phyloP scores from a whole-genome alignment of 2,113 vertebrate genomes.

The Bufo gargarizans region DNA sequence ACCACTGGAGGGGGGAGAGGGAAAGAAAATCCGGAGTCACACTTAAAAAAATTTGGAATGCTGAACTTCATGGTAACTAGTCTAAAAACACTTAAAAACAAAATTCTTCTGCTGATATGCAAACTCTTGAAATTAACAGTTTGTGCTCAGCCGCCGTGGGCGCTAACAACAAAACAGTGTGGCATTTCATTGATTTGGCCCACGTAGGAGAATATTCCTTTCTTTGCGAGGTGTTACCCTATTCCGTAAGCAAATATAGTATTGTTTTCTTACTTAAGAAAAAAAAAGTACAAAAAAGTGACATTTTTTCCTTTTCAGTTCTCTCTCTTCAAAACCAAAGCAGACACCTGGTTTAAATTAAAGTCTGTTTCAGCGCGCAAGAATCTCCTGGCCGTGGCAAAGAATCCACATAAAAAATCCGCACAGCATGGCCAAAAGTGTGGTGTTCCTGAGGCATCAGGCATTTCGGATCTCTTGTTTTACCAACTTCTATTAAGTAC shows the following conservation, averaged over 20 bases:
- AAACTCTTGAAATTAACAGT: neutral
- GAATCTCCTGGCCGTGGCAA: conserved; percentile 70
- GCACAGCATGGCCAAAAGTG: conserved; percentile 56
- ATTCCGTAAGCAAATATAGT: conserved; percentile 13
- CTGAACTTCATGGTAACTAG: neutral
- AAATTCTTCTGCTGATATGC: neutral
- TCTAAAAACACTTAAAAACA: neutral
- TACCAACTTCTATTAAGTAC: conserved; percentile 51
- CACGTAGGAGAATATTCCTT: neutral
- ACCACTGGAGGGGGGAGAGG: neutral
- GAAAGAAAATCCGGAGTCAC: neutral
- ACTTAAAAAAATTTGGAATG: neutral
- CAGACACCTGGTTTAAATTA: conserved; percentile 75
- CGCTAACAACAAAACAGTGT: conserved; percentile 18
- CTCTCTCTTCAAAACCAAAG: conserved; percentile 62
- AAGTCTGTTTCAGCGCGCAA: conserved; percentile 67
- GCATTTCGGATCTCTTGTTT: conserved; percentile 41
- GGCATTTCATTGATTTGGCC: neutral
- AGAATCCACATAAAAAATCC: conserved; percentile 66
- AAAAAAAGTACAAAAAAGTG: neutral
- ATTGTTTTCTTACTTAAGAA: conserved; percentile 35
- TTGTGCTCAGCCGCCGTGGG: neutral
- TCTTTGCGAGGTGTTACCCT: conserved; percentile 21
- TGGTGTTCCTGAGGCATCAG: conserved; percentile 65
- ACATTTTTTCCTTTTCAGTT: conserved; percentile 56